Base-by-base conservation (phyloP, 2,113 vertebrate genomes). In the Bolborhynchus lineola region DNA sequence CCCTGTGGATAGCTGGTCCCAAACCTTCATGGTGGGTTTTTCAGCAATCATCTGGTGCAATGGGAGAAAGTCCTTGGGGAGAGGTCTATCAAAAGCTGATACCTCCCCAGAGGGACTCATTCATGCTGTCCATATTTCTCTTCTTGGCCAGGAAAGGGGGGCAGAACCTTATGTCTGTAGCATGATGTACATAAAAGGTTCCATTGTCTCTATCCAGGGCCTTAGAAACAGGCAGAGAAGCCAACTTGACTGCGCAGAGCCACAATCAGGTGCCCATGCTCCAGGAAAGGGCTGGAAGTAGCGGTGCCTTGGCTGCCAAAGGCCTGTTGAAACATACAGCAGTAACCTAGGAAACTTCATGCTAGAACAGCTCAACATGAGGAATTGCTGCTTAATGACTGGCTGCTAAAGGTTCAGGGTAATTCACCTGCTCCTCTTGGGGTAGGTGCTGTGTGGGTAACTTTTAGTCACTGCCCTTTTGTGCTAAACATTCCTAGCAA, bases 271-370 rank as follows among this genome's bases (percentile, higher is more conserved):
- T 71, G 35, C n/a, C 46, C 68, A 10, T 1, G 3, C 59, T 60
- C 19, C 7, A 4, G 62, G 31, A 20, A 50, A 78, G 59, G 18
- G 15, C 39, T 76, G 53, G 37, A 53, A 79, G 41, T 21, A 71
- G 53, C 1, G 0, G 42, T 64, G 35, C 53, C 19, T 78, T 0
- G 1, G 17, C 65, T 44, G 64, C 63, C 31, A 75, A 81, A 77
- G 82, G 13, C 64, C 86, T 72, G 39, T 67, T 72, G 86, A 85
- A 92, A 50, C 70, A 24, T 41, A 47, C 16, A 26, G 49, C 24
- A 37, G 93, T 96, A 94, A 86, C 95, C 94, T 95, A 90, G 97
- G 94, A 71, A 91, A 95, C 82, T 96, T 84, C 37, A 6, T 31
- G 78, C 78, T 71, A 77, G 75, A 91, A 92, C 52, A 82, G 82